phyloP scores from a whole-genome alignment of 2,113 vertebrate genomes.

The Sorex fumeus region DNA sequence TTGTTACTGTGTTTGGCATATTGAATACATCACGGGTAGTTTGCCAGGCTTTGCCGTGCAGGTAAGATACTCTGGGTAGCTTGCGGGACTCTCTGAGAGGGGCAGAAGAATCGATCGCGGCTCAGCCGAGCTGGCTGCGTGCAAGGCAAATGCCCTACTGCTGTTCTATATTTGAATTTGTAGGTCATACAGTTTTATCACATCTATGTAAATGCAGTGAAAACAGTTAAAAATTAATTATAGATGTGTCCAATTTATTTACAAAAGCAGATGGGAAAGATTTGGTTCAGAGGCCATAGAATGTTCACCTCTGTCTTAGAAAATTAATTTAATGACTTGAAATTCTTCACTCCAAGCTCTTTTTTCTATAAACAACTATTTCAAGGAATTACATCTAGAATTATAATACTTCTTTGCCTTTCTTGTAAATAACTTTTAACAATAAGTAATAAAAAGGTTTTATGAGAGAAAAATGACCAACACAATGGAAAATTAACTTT shows the following conservation, averaged over 20 bases:
- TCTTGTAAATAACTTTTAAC: background rate
- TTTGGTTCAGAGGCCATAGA: background rate
- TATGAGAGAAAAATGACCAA: background rate
- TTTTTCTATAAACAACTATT: background rate
- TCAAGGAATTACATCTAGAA: background rate
- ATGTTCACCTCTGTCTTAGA: background rate
- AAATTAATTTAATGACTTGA: background rate
- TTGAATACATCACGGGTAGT: too few relatives aligned
- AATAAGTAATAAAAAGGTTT: background rate
- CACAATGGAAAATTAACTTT: background rate
- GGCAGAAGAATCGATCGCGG: too few relatives aligned
- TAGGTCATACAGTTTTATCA: background rate
- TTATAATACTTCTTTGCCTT: background rate
- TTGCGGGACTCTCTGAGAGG: too few relatives aligned
- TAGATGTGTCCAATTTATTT: slow-evolving; percentile 9
- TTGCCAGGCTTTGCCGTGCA: too few relatives aligned
- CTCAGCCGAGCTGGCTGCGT: too few relatives aligned
- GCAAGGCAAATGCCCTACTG: too few relatives aligned
- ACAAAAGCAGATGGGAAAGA: background rate
- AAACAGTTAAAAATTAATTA: background rate
- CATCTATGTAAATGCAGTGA: background rate
- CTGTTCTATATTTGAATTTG: background rate
- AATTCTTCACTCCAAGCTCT: background rate
- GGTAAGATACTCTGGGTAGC: too few relatives aligned
- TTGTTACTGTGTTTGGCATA: too few relatives aligned